A percentile compares a stretch with the other conserved stretches of the same genome.
Evolutionary conservation across 2,888 invertebrate genomes (phyloP).

Genomic region (Mythimna albipuncta): DNA sequence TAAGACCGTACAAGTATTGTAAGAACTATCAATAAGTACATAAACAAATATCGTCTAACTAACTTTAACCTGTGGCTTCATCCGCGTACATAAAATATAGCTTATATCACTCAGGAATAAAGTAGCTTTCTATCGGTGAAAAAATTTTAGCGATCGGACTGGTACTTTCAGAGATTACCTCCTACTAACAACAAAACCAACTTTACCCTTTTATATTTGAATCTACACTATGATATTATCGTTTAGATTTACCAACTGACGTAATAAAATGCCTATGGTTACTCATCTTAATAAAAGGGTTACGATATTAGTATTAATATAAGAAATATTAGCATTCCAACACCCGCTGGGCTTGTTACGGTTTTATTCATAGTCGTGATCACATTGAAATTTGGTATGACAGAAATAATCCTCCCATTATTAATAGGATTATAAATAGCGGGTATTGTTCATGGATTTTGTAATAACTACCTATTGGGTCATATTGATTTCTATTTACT

Average conservation of each 20-base stretch:
- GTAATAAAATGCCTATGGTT: background rate
- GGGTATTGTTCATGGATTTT: background rate
- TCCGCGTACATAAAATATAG: no score
- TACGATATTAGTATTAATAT: background rate
- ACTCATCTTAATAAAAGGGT: constrained; percentile 5
- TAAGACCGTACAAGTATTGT: no score
- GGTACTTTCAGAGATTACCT: no score
- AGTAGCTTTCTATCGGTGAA: no score
- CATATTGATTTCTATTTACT: background rate
- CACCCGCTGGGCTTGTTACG: constrained; percentile 1
- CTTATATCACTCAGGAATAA: no score
- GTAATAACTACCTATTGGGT: background rate
- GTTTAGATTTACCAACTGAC: background rate
- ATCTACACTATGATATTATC: no score
- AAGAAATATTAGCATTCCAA: constrained; percentile 6
- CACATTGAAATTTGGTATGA: constrained; percentile 5
- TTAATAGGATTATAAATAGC: background rate
- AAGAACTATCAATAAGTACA: no score
- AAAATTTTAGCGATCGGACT: no score
- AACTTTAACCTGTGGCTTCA: no score
- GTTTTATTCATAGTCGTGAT: constrained; percentile 2
- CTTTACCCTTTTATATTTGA: no score
- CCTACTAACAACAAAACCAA: no score
- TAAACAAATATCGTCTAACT: no score
- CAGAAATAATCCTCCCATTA: background rate